phyloP scores from a whole-genome alignment of 2,113 vertebrate genomes.

The Dinomys branickii region DNA sequence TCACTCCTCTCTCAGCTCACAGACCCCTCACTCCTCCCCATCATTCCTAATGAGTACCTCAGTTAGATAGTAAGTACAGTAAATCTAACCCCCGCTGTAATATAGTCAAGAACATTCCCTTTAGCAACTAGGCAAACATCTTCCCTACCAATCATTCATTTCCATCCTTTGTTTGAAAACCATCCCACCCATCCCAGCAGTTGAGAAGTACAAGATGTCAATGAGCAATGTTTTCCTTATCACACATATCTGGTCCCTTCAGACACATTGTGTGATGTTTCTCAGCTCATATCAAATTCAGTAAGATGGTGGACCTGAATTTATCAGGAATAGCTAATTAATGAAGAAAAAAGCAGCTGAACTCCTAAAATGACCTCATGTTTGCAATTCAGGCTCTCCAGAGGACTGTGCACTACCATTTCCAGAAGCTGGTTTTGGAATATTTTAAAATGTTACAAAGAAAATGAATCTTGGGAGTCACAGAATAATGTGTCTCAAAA shows the following conservation, averaged over 20 bases:
- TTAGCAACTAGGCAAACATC: background rate
- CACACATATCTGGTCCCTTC: background rate
- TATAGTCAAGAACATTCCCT: background rate
- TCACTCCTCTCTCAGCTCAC: background rate
- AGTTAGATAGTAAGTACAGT: background rate
- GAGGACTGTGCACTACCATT: background rate
- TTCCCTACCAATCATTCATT: background rate
- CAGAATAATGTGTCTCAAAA: background rate
- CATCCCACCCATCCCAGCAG: background rate
- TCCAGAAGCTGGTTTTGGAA: conserved; percentile 65
- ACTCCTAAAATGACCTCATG: background rate
- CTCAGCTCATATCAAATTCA: background rate
- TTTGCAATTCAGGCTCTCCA: background rate
- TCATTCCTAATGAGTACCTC: background rate
- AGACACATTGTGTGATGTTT: background rate
- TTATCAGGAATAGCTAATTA: background rate
- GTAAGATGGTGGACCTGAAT: background rate
- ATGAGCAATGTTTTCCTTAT: background rate
- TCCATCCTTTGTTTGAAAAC: background rate
- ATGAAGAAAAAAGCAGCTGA: background rate
- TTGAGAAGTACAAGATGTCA: background rate
- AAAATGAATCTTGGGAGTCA: conserved; percentile 72
- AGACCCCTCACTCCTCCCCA: background rate
- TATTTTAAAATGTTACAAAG: conserved; percentile 64
- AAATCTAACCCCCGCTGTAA: background rate